Conservation (phyloP, 2,888 invertebrate species). For the Limenitis camilla region DNA sequence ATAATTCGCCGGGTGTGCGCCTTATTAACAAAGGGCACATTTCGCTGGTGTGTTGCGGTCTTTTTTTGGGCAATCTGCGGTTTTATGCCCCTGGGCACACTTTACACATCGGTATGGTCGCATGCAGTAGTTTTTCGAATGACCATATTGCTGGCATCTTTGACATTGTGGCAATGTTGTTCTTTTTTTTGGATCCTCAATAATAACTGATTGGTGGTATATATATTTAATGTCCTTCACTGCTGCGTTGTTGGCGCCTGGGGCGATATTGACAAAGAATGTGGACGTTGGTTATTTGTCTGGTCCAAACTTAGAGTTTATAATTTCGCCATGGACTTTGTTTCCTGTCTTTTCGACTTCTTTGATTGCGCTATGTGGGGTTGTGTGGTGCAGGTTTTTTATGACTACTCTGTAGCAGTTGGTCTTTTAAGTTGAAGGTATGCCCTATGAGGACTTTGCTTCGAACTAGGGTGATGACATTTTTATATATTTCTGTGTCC, state of each 20-base stretch:
- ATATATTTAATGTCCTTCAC: conserved; percentile 3
- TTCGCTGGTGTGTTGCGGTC: background rate
- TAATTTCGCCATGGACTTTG: too few relatives aligned
- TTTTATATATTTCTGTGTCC: too few relatives aligned
- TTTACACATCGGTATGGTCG: background rate
- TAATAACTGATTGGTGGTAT: conserved; percentile 17
- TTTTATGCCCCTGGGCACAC: background rate
- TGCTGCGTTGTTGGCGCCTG: background rate
- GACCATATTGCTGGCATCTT: too few relatives aligned
- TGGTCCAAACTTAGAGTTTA: background rate
- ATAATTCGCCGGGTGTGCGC: background rate
- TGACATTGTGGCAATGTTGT: too few relatives aligned
- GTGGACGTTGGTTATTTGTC: background rate
- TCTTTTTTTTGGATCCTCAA: conserved; percentile 25
- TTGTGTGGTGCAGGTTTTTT: background rate
- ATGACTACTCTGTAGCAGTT: too few relatives aligned
- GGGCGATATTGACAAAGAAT: background rate
- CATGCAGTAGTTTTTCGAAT: too few relatives aligned
- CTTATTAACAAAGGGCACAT: background rate
- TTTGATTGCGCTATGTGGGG: background rate
- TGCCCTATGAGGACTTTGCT: too few relatives aligned
- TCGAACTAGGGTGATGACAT: too few relatives aligned
- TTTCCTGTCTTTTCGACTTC: background rate
- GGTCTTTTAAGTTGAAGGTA: too few relatives aligned
- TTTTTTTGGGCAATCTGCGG: background rate